Evolutionary conservation across 1,140 invertebrate genomes (phyloP), one percentile per base, ranked within the genome.

Genomic region (Bombus affinis): DNA sequence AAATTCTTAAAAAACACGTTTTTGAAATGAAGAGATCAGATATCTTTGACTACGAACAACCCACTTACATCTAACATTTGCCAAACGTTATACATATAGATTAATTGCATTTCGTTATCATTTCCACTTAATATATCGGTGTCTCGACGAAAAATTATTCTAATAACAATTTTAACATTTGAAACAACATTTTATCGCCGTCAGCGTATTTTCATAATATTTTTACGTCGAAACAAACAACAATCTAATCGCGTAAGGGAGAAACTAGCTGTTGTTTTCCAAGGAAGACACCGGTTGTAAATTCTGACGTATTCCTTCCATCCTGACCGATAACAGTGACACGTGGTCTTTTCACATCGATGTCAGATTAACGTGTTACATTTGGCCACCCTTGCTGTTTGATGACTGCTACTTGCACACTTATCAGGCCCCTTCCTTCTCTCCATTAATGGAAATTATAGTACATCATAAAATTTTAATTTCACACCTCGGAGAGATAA

Each of bases 391-490:
- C 35, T 32, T 5, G 4, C 8, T 39, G 47, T 76, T 83, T 68
- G 85, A 76, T 83, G 53, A 42, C 25, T 25, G 73, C 80, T 32
- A 53, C 65, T 47, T 18, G 42, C 32, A 62, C 32, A 81, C 59
- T 85, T 81, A 85, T 81, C 71, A 71, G 22, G 3, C 6, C 5
- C n/a, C 13, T 15, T 18, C 22, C 57, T 44, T 42, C 28, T 37
- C n/a, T 3, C 32, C 32, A 35, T 62, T 85, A 85, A 85, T 81
- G 84, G 78, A 81, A 85, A 81, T 85, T 85, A 81, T 62, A 85
- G 79, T 59, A 59, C 62, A 37, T 81, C 79, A 81, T 85, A 85
- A 81, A 85, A 85, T 73, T 85, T 85, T 85, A 74, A 85, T 75
- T 85, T 85, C 84, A 68, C 79, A 85, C 79, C 44, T 68, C 71